These are phyloP conservation scores for Oryzias javanicus DNA, from an alignment of 2,113 vertebrate species.

Conservation along the genomic window DNA sequence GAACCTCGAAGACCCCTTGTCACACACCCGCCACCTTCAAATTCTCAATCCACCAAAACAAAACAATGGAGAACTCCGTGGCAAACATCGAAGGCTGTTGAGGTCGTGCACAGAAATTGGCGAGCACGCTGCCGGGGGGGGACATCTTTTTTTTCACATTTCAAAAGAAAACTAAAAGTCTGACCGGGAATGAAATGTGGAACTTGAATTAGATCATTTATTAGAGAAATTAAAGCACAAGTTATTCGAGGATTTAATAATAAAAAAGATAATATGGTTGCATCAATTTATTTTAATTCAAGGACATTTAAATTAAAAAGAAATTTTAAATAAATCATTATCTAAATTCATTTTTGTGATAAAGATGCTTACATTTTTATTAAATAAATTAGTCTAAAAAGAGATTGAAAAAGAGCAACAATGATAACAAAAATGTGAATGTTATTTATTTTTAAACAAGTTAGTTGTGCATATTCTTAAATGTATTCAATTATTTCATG, in stretches of 20 bases:
- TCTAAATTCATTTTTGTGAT: slow-evolving; percentile 6
- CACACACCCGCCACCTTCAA: slow-evolving; percentile 15
- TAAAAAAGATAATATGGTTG: too few species aligned
- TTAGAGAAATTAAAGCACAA: too few species aligned
- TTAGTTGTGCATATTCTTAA: too few species aligned
- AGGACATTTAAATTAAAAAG: not conserved
- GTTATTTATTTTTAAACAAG: too few species aligned
- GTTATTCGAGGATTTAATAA: too few species aligned
- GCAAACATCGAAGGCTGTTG: too few species aligned
- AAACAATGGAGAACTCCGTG: slow-evolving; percentile 19
- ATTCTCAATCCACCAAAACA: slow-evolving; percentile 5
- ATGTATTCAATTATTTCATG: too few species aligned
- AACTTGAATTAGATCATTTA: too few species aligned
- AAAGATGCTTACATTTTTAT: not conserved
- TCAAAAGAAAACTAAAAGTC: slow-evolving; percentile 9
- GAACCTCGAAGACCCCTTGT: slow-evolving; percentile 25
- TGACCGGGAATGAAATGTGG: too few species aligned
- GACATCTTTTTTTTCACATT: not conserved
- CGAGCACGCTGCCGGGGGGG: not conserved
- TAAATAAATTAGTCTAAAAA: not conserved
- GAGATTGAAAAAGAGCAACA: not conserved
- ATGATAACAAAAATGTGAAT: not conserved
- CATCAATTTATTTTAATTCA: not conserved
- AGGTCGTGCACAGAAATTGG: not conserved
- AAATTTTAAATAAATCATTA: slow-evolving; percentile 22